phyloP scores from a whole-genome alignment of 1,140 invertebrate species.

The Dreissena rostriformis region DNA sequence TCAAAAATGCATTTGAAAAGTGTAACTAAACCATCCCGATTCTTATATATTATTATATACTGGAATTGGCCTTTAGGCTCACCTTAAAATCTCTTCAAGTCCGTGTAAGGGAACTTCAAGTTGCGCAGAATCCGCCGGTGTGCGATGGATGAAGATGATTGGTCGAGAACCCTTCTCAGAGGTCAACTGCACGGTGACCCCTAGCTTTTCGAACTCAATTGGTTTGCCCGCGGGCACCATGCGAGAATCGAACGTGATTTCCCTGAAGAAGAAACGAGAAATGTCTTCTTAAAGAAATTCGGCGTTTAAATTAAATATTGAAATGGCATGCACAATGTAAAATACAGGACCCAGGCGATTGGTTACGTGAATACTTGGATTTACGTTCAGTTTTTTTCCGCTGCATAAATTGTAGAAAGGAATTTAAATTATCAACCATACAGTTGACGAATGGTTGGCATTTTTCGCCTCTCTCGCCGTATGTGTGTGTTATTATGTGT shows the following conservation, averaged over 20 bases:
- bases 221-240: slow-evolving; percentile 5
- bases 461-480: too few relatives aligned
- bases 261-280: slow-evolving; percentile 20
- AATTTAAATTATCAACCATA: too few relatives aligned
- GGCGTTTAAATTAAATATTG: too few relatives aligned
- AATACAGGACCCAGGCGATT: too few relatives aligned
- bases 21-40: not conserved
- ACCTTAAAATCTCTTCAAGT: slow-evolving; percentile 52
- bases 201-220: slow-evolving; percentile 16
- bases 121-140: slow-evolving; percentile 26
- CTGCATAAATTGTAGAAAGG: too few relatives aligned
- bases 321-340: too few relatives aligned
- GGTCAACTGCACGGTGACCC: slow-evolving; percentile 18
- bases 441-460: too few relatives aligned
- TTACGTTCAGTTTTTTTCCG: too few relatives aligned
- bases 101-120: slow-evolving; percentile 28
- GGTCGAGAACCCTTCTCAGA: slow-evolving; percentile 7
- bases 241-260: slow-evolving; percentile 37
- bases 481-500: too few relatives aligned
- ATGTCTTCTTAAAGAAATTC: not conserved
- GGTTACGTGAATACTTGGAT: too few relatives aligned
- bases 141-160: slow-evolving; percentile 51
- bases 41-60: not conserved
- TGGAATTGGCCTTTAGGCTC: not conserved
- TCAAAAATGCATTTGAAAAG: not conserved